Base-by-base conservation (phyloP, 2,888 invertebrate genomes). In the Mimachlamys varia region DNA sequence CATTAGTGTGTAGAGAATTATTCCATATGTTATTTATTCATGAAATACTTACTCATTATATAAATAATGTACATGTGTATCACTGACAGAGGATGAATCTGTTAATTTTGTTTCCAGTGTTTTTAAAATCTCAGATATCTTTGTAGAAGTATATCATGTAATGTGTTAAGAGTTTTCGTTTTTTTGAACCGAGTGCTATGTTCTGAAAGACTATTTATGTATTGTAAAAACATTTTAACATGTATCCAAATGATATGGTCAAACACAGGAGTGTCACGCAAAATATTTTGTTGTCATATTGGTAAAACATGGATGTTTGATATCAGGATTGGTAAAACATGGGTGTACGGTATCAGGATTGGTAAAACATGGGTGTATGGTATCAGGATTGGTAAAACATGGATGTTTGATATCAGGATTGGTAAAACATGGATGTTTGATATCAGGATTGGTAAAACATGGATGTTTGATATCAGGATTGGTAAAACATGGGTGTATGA, bases 11-110 rank as follows among this genome's bases (percentile, higher is more conserved):
- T 33, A 33, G 76, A 76, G 33, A 76, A 76, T 76, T 27, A 76
- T 76, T 76, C 76, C 76, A 76, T 33, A 33, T 22, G 33, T 33
- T 76, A 76, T 76, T 33, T 76, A 76, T 76, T 76, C 33, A 76
- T 76, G 33, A 76, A 15, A 22, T 76, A 12, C 76, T 12, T 58
- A 58, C 22, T 58, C 58, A 19, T 58, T 58, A 17, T 2, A 53
- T 53, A 53, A n/a, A 58, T 58, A 55, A 53, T 53, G 58, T 58
- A 53, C 58, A 58, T 7, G 1, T 27, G 76, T 76, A 27, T 33
- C 22, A n/a, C 62, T 13, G 62, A 76, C 76, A 27, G 76, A 76
- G 76, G 76, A 13, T 33, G 76, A 76, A 76, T 76, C 76, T 76
- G 13, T 27, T 12, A 33, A 33, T 76, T 76, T 76, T 27, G 19